Percentiles rank a stretch among this genome's conserved stretches.
These are phyloP conservation scores for Gastracanthus pulcherrimus DNA, from an alignment of 2,888 invertebrate genomes.

Conservation along the genomic window DNA sequence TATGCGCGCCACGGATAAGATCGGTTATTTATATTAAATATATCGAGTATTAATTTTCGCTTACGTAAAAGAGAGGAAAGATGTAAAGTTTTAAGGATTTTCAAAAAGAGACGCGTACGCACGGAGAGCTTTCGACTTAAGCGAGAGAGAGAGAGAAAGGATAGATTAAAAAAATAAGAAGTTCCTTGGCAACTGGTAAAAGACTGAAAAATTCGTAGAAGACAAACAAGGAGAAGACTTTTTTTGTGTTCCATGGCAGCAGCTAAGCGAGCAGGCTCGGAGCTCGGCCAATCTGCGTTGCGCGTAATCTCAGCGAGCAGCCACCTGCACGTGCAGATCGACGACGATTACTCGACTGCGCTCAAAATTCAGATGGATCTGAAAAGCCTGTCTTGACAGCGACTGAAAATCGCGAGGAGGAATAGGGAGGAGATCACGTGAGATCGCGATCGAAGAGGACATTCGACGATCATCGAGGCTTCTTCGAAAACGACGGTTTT, in stretches of 20 bases:
- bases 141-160: no score
- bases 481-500: neutral
- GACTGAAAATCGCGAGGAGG: neutral
- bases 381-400: neutral
- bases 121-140: neutral
- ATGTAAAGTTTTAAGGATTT: neutral
- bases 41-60: neutral
- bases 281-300: neutral
- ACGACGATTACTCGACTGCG: no score
- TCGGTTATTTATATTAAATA: slow-evolving; percentile 8
- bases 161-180: slow-evolving; percentile 17
- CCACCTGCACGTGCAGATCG: no score
- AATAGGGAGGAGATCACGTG: neutral
- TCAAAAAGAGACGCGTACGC: neutral
- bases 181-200: slow-evolving; percentile 21
- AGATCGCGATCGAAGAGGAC: no score
- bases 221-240: neutral
- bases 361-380: neutral
- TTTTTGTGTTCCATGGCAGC: slow-evolving; percentile 25
- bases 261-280: no score
- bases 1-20: neutral
- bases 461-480: no score
- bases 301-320: neutral
- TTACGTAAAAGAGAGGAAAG: neutral
- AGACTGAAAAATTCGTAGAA: slow-evolving; percentile 25